These are phyloP conservation scores for Netelia melanura DNA, from an alignment of 2,888 invertebrate genomes.

Conservation along the genomic window DNA sequence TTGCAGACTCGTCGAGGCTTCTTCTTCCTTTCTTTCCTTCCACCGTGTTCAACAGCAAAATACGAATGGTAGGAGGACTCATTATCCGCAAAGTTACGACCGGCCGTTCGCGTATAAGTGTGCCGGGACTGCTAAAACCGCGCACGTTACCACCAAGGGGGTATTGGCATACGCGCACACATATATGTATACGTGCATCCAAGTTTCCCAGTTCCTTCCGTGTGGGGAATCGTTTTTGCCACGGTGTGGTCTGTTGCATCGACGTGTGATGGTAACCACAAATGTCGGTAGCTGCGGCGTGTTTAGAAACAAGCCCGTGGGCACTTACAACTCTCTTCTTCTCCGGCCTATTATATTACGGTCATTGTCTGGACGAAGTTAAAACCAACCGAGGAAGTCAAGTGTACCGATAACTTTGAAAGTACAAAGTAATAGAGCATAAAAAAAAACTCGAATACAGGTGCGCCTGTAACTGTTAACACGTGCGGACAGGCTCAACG, in stretches of 20 bases:
- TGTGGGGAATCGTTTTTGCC: conserved; percentile 42
- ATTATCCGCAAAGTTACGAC: conserved; percentile 72
- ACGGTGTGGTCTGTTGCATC: conserved; percentile 31
- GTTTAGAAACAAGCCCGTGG: conserved; percentile 51
- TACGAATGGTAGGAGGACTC: conserved; percentile 59
- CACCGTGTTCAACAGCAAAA: not conserved
- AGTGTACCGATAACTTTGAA: not conserved
- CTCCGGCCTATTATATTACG: conserved; percentile 15
- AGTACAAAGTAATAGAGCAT: not conserved
- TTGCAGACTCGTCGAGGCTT: conserved; percentile 67
- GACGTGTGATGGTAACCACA: conserved; percentile 16
- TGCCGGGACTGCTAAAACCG: conserved; percentile 56
- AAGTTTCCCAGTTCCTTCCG: conserved; percentile 42
- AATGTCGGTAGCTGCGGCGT: conserved; percentile 32
- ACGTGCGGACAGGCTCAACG: not conserved
- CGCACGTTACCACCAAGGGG: conserved; percentile 42
- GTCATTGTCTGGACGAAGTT: conserved; percentile 21
- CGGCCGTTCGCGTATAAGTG: conserved; percentile 63
- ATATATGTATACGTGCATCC: not conserved
- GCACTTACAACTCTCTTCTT: conserved; percentile 31
- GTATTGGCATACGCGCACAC: conserved; percentile 2
- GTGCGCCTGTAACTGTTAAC: not conserved
- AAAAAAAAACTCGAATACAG: not conserved
- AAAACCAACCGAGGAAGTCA: conserved; percentile 24
- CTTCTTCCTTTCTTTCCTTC: conserved; percentile 50